A percentile compares a stretch with the other conserved stretches of the same genome.
Conservation (phyloP, 1,140 invertebrate species). For the Euwallacea similis region DNA sequence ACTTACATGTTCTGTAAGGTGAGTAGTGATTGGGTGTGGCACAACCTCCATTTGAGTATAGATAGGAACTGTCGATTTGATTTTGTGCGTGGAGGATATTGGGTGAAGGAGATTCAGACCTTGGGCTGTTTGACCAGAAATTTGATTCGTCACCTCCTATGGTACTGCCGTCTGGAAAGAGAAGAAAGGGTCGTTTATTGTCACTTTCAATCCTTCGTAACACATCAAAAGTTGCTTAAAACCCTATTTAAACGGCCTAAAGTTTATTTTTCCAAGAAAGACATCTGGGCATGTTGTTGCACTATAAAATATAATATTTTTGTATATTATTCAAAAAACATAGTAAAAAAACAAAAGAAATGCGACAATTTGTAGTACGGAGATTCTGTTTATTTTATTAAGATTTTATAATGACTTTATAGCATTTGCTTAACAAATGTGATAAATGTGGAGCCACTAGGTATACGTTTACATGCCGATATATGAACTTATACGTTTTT, state of each 20-base stretch:
- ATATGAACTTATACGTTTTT: neutral
- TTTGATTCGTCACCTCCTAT: conserved; percentile 49
- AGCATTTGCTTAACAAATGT: conserved; percentile 41
- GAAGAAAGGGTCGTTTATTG: conserved; percentile 14
- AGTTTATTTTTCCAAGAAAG: conserved; percentile 30
- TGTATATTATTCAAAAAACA: conserved; percentile 33
- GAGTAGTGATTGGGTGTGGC: conserved; percentile 42
- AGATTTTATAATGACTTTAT: conserved; percentile 36
- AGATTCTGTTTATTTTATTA: conserved; percentile 35
- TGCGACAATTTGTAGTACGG: conserved; percentile 30
- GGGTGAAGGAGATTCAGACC: conserved; percentile 50
- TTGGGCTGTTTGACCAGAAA: conserved; percentile 51
- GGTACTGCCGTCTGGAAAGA: conserved; percentile 46
- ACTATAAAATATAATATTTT: conserved; percentile 34
- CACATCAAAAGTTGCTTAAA: neutral
- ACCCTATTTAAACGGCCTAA: neutral
- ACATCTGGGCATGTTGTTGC: conserved; percentile 27
- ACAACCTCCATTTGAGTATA: conserved; percentile 45
- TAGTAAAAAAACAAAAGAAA: conserved; percentile 35
- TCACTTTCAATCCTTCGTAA: neutral
- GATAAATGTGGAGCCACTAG: conserved; percentile 9
- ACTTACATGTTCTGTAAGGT: conserved; percentile 46
- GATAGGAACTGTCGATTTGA: conserved; percentile 45
- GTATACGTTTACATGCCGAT: conserved; percentile 16
- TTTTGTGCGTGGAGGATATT: conserved; percentile 41